Conservation (phyloP, 1,140 invertebrate genomes). For the Drosophila gunungcola region DNA sequence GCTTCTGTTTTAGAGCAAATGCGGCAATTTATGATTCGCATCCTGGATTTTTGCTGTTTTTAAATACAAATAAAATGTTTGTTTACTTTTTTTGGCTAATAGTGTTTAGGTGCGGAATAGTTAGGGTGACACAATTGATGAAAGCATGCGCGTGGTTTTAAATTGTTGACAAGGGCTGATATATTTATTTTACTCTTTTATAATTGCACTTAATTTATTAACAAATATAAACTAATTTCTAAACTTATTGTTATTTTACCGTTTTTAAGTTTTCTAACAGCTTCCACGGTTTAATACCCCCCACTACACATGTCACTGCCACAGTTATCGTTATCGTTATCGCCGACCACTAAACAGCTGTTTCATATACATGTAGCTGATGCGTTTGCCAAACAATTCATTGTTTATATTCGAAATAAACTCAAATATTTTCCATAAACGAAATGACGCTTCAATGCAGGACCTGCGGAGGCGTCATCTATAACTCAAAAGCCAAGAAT, state of each 20-base stretch:
- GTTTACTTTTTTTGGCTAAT: slow-evolving; percentile 18
- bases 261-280: no score
- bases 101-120: no score
- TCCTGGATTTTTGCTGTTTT: slow-evolving; percentile 9
- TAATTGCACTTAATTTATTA: not conserved
- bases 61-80: slow-evolving; percentile 2
- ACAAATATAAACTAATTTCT: not conserved
- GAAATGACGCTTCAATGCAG: slow-evolving; percentile 58
- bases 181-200: not conserved
- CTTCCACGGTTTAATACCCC: not conserved
- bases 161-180: not conserved
- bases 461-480: slow-evolving; percentile 58
- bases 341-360: slow-evolving; percentile 12
- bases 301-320: not conserved
- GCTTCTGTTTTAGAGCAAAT: slow-evolving; percentile 24
- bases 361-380: not conserved
- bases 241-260: not conserved
- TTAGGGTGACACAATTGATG: not conserved
- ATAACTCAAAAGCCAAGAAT: slow-evolving; percentile 59
- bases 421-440: not conserved
- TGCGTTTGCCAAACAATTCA: slow-evolving; percentile 3
- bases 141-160: not conserved
- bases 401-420: slow-evolving; percentile 16
- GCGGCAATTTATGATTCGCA: slow-evolving; percentile 11
- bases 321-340: slow-evolving; percentile 4